phyloP scores from a whole-genome alignment of 2,888 invertebrate genomes.

The Barypeithes pellucidus region DNA sequence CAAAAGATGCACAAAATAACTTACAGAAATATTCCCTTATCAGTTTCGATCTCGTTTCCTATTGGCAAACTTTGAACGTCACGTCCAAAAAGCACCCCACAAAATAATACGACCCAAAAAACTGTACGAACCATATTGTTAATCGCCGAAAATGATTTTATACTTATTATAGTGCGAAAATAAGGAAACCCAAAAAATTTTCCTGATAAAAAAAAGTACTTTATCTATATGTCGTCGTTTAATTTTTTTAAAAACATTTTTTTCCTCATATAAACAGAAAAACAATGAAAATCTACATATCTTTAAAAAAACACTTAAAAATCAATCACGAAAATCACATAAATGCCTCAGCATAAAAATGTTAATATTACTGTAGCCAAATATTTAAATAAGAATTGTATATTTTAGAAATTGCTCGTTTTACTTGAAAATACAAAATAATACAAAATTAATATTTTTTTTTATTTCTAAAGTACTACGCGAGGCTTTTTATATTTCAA shows the following conservation, averaged over 20 bases:
- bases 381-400: no score
- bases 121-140: background rate
- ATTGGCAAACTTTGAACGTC: conserved; percentile 16
- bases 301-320: background rate
- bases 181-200: no score
- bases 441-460: no score
- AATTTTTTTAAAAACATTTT: background rate
- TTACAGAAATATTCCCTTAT: conserved; percentile 72
- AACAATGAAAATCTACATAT: no score
- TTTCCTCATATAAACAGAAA: no score
- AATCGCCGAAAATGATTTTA: background rate
- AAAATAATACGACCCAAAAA: background rate
- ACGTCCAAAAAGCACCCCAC: background rate
- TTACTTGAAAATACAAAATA: no score
- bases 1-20: no score
- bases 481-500: conserved; percentile 36
- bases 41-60: conserved; percentile 6
- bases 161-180: no score
- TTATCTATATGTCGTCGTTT: background rate
- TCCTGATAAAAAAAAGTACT: background rate
- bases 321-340: background rate
- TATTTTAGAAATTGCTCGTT: no score
- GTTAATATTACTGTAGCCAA: no score
- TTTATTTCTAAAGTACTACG: no score
- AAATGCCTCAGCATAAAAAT: no score